A percentile compares a stretch with the other conserved stretches of the same genome.
phyloP scores from a whole-genome alignment of 2,113 vertebrate species.

The Corythaixoides concolor region DNA sequence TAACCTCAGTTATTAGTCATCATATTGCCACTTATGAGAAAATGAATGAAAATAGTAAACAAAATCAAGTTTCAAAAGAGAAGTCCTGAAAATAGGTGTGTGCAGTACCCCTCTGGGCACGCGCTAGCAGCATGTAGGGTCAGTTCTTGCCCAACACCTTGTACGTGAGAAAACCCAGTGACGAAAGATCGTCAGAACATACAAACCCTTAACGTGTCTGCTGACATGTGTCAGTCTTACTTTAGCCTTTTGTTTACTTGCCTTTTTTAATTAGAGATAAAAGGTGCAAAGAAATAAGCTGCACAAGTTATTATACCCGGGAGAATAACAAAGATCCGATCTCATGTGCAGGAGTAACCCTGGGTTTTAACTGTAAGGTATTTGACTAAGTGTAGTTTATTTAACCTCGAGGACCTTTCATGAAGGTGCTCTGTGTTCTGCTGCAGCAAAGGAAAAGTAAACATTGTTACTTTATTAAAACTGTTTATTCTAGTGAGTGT shows the following conservation, averaged over 20 bases:
- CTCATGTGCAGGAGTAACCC: not conserved
- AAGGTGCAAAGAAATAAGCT: not conserved
- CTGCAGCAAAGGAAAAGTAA: constrained; percentile 37
- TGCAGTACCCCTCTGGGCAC: not conserved
- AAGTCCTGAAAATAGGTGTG: not conserved
- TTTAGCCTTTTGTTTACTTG: not conserved
- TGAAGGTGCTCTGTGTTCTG: not conserved
- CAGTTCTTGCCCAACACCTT: not conserved
- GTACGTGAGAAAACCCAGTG: not conserved
- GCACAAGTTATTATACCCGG: not conserved
- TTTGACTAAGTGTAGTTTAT: constrained; percentile 48
- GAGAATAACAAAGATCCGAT: not conserved
- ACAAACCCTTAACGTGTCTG: not conserved
- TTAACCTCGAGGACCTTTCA: constrained; percentile 45
- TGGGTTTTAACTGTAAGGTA: not conserved
- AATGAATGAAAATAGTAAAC: not conserved
- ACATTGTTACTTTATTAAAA: constrained; percentile 31
- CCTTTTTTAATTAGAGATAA: not conserved
- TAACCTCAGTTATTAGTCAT: constrained; percentile 24
- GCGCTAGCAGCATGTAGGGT: not conserved
- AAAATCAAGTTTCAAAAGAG: not conserved
- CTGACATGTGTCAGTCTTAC: not conserved
- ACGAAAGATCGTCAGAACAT: not conserved
- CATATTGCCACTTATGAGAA: not conserved
- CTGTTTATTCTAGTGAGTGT: not conserved